Base-by-base conservation (phyloP, 2,888 invertebrate species). In the Mythimna vitellina region DNA sequence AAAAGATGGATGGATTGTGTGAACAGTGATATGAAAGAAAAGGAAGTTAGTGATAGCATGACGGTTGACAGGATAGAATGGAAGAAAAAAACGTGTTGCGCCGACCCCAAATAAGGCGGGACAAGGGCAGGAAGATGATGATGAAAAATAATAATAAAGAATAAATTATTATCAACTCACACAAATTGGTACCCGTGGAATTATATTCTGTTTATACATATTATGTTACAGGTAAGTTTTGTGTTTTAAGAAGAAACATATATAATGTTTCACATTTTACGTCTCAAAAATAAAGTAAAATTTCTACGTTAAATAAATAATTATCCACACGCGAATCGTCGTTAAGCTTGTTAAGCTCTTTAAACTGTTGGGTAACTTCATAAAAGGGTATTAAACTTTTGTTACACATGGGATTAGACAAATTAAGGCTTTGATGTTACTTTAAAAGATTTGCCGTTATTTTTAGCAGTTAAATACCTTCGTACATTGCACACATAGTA, bases 311-410 rank as follows among this genome's bases (percentile, higher is more conserved):
- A 83, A 76, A 76, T 71, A 78, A 83, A 83, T 86, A 87, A 89
- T 86, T 88, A 86, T 86, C 87, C 82, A 63, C 85, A 78, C 73
- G 69, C 75, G 76, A 84, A 87, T 89, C 83, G 84, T 84, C 78
- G 84, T 85, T 87, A 88, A 87, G 87, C 91, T 88, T 87, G 84
- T 85, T 87, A 88, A 87, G 87, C 91, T 88, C 87, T 88, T 89
- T 88, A 89, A 90, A 89, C 87, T 88, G 89, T 87, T 80, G 84
- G 70, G 85, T 80, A 86, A 88, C 87, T 88, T 90, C 86, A 89
- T 90, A 90, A 89, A 87, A 88, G 84, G 81, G 86, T 80, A 86
- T 84, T 80, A 80, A 91, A 89, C 88, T 91, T 89, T 87, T 85
- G 84, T 82, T 85, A 76, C 87, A 85, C 88, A 85, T 81, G 88